Evolutionary conservation across 2,113 vertebrate species (phyloP).

Genomic region (Corythaeola cristata): DNA sequence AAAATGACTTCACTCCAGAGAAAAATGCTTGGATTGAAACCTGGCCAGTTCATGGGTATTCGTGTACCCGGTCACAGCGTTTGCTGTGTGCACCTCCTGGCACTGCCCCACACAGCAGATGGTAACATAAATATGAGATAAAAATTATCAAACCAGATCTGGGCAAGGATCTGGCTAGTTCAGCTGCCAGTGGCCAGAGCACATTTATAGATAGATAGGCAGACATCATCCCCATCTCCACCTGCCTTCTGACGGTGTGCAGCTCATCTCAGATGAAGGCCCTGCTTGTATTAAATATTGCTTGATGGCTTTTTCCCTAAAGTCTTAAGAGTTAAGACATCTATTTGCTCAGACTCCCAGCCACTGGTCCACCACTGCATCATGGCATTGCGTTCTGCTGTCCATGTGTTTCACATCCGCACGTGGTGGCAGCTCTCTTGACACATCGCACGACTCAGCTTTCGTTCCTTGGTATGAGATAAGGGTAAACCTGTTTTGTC

Average conservation of each 20-base stretch:
- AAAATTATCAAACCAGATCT: background rate
- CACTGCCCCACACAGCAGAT: background rate
- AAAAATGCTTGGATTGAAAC: background rate
- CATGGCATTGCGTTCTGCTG: background rate
- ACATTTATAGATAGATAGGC: background rate
- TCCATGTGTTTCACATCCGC: accelerated
- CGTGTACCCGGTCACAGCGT: background rate
- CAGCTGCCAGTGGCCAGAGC: background rate
- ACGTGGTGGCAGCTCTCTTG: background rate
- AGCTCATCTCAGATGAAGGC: background rate
- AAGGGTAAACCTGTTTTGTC: background rate
- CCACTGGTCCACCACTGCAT: background rate
- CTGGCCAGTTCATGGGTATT: background rate
- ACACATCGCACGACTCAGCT: background rate
- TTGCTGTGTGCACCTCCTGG: background rate
- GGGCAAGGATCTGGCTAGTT: background rate
- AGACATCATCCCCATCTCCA: background rate
- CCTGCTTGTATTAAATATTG: background rate
- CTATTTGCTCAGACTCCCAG: background rate
- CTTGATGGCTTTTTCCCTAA: background rate
- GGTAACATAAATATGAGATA: background rate
- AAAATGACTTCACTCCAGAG: slow-evolving; percentile 50
- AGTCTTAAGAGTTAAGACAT: background rate
- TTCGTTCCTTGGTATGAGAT: background rate
- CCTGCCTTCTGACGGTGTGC: background rate